Evolutionary conservation across 2,797 vertebrate genomes (phyloP).

Genomic region (Valencia hispanica): DNA sequence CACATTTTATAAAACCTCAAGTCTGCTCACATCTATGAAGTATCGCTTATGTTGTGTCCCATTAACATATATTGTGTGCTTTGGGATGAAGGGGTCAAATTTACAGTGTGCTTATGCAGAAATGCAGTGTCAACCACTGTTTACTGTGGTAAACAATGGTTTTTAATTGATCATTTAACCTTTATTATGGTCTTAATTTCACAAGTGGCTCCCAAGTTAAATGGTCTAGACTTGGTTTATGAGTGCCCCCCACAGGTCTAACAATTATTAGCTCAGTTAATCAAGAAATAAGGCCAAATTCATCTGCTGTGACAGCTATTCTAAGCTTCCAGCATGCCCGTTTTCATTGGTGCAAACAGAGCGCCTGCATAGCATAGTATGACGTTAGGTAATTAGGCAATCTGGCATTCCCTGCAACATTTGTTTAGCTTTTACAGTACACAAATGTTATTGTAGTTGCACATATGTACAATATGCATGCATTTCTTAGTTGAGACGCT

Average conservation of each 20-base stretch:
- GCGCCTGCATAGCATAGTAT: not conserved
- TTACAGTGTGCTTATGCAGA: not conserved
- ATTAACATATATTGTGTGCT: not conserved
- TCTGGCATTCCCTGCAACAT: not conserved
- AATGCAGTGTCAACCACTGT: not conserved
- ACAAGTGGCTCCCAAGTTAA: not conserved
- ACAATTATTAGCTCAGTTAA: not conserved
- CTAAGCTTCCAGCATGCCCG: not conserved
- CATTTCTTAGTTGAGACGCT: not conserved
- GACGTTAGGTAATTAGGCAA: not conserved
- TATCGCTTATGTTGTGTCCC: not conserved
- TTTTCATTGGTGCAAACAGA: not conserved
- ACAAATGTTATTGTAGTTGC: not conserved
- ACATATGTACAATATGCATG: not conserved
- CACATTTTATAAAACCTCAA: not conserved
- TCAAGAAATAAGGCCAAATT: not conserved
- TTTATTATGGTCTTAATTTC: not conserved
- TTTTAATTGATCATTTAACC: not conserved
- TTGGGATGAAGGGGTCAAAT: not conserved
- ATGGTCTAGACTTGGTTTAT: not conserved
- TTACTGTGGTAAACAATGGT: too few species aligned
- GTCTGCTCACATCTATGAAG: not conserved
- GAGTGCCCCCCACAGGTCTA: not conserved
- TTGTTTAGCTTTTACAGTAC: not conserved
- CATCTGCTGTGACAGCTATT: not conserved